Conservation (phyloP, 2,113 vertebrate genomes). For the Oostethus manadensis region DNA sequence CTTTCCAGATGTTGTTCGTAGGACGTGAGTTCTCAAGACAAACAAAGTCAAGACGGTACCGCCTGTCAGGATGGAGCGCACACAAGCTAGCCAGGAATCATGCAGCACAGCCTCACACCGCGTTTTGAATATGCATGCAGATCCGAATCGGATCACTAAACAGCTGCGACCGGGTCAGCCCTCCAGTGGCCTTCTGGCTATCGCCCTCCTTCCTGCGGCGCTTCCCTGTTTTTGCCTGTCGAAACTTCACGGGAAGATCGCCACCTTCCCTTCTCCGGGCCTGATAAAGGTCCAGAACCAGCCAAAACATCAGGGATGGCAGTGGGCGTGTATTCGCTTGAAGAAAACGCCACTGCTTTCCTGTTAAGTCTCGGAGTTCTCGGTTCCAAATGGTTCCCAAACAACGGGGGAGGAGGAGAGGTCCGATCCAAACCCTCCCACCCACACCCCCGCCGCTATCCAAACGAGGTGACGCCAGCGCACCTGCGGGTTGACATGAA, state of each 20-base stretch:
- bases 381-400: background rate
- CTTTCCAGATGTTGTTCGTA: slow-evolving; percentile 72
- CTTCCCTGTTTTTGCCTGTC: background rate
- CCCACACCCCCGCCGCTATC: background rate
- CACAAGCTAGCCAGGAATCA: background rate
- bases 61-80: slow-evolving; percentile 13
- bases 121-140: no score
- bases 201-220: background rate
- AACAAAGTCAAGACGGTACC: slow-evolving; percentile 34
- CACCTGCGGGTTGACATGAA: background rate
- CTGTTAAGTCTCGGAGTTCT: background rate
- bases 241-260: background rate
- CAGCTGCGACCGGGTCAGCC: background rate
- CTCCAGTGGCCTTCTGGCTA: background rate
- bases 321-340: background rate
- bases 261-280: background rate
- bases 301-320: background rate
- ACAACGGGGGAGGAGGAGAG: background rate
- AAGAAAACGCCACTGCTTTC: background rate
- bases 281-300: background rate
- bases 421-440: no score
- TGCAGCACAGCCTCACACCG: no score
- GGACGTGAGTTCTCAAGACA: slow-evolving; percentile 60
- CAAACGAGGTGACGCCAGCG: background rate
- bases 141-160: background rate